These are phyloP conservation scores for Enoplosus armatus DNA, from an alignment of 2,797 vertebrate genomes.

Conservation along the genomic window DNA sequence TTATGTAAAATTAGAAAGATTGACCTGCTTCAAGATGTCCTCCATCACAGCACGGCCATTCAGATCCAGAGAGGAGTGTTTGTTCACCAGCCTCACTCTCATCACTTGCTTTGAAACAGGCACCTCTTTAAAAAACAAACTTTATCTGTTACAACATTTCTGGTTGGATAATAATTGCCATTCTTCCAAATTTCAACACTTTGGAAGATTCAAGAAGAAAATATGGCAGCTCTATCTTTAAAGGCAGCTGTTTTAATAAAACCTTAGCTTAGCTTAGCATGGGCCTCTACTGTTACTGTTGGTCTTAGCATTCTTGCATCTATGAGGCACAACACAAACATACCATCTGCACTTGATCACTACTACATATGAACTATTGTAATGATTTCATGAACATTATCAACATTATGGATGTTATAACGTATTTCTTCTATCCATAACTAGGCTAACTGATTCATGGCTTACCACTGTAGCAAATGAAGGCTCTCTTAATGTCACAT, in stretches of 20 bases:
- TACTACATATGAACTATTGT: too few relatives aligned
- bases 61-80: conserved; percentile 4
- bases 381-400: too few relatives aligned
- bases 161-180: too few relatives aligned
- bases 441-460: background rate
- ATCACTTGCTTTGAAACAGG: background rate
- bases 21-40: conserved; percentile 33
- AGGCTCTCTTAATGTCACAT: background rate
- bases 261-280: too few relatives aligned
- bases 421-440: background rate
- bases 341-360: too few relatives aligned
- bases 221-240: too few relatives aligned
- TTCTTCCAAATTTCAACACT: too few relatives aligned
- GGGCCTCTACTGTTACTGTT: too few relatives aligned
- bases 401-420: background rate
- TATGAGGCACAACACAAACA: too few relatives aligned
- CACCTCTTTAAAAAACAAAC: background rate
- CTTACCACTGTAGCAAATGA: conserved; percentile 51
- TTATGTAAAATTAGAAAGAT: background rate
- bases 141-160: background rate
- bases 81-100: conserved; percentile 19
- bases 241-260: too few relatives aligned
- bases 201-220: too few relatives aligned
- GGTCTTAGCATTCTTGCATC: too few relatives aligned
- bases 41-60: conserved; percentile 22